A percentile compares a stretch with the other conserved stretches of the same genome.
These are phyloP conservation scores for Zhuqinia jingwanae DNA, from an alignment of 2,888 invertebrate genomes.

Conservation along the genomic window DNA sequence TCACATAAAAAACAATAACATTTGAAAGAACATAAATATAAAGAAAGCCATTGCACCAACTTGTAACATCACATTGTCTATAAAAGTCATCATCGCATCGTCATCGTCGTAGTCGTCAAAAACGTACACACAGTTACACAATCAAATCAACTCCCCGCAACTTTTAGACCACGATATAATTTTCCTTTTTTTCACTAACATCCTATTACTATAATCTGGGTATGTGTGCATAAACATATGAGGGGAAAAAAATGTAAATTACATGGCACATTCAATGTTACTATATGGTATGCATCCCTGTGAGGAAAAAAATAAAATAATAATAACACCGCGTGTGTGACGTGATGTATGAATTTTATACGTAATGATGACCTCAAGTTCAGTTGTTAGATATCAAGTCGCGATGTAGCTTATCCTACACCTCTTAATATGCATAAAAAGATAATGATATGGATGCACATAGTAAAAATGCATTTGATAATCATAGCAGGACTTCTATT, in stretches of 20 bases:
- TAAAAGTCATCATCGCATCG: neutral
- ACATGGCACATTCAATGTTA: neutral
- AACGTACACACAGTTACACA: conserved; percentile 23
- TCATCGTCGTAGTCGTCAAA: neutral
- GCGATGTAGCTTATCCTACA: neutral
- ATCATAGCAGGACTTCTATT: neutral
- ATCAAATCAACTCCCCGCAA: neutral
- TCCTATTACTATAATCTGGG: neutral
- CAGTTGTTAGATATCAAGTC: conserved; percentile 29
- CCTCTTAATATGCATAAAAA: neutral
- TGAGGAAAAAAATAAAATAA: neutral
- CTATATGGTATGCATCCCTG: neutral
- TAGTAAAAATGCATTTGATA: neutral
- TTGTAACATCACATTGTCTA: neutral
- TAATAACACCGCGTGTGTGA: conserved; percentile 46
- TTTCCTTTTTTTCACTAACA: neutral
- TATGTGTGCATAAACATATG: neutral
- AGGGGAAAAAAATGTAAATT: neutral
- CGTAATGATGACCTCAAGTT: conserved; percentile 54
- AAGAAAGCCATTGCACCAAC: neutral
- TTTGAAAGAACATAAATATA: neutral
- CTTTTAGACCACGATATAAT: conserved; percentile 6
- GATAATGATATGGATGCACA: conserved; percentile 3
- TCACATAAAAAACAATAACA: conserved; percentile 9
- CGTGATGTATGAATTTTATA: conserved; percentile 63